Evolutionary conservation across 2,888 invertebrate genomes (phyloP), one percentile per base, ranked within the genome.

Genomic region (Lamproptera curius): DNA sequence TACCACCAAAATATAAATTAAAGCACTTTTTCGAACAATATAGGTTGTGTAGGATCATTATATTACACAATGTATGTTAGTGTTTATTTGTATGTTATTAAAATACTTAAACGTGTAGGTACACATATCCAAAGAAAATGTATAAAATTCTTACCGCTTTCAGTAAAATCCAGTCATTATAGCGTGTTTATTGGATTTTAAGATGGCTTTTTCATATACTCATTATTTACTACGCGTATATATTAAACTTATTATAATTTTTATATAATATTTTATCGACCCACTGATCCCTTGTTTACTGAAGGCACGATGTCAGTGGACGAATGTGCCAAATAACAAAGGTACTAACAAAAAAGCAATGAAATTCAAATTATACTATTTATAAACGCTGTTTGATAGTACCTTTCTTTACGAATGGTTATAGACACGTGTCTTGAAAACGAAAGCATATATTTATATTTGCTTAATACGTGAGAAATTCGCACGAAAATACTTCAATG

Each of bases 271-370:
- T 60, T 44, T 62, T 56, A 52, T 58, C 83, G 83, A 84, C 84
- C 83, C 76, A 65, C 72, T 69, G 55, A 63, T 69, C 75, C 73
- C 62, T 58, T 52, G 50, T 49, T 41, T 46, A 57, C 69, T 75
- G 74, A 78, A 53, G 65, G 70, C 67, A 70, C 63, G 67, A 38
- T 75, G 76, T 67, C 65, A 67, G 71, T 73, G 70, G 78, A 82
- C 61, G 79, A 58, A 57, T 60, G 73, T 78, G 79, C 76, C 76
- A 74, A 74, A 68, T 58, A 49, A 55, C 50, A 54, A 58, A 62
- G 50, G 49, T 51, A 49, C 54, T 46, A 50, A 47, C 38, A 42
- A 47, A 37, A 23, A n/a, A 52, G 43, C 51, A 47, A 46, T 44
- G 11, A 28, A 28, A 10, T 28, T 6, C n/a, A 28, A 2, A 10